Evolutionary conservation across 2,113 vertebrate genomes (phyloP).

Genomic region (Asarcornis scutulata): DNA sequence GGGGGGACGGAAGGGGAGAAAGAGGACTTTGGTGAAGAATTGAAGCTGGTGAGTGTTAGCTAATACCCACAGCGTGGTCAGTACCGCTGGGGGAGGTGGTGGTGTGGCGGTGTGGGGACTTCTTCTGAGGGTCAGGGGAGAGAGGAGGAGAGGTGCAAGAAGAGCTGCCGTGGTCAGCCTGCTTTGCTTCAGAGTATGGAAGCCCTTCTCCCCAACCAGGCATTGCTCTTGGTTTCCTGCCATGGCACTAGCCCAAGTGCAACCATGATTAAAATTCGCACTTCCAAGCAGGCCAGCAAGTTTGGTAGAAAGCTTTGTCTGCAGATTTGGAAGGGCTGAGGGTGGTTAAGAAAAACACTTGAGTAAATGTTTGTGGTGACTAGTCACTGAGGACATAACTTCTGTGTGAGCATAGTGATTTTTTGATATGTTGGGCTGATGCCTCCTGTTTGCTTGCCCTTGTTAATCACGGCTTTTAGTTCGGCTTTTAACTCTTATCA

Average conservation of each 20-base stretch:
- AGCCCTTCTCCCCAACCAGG: constrained; percentile 13
- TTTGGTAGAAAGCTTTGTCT: neutral
- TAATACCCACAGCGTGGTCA: neutral
- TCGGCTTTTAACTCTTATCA: neutral
- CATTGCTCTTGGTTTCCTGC: constrained; percentile 44
- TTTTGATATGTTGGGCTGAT: neutral
- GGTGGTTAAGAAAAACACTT: neutral
- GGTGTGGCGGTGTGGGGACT: neutral
- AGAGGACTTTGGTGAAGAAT: neutral
- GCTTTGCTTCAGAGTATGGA: neutral
- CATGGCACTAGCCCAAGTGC: neutral
- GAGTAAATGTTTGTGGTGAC: neutral
- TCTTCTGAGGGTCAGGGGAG: neutral
- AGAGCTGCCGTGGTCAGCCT: neutral
- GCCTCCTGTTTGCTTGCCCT: neutral
- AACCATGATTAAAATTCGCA: neutral
- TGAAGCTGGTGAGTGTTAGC: neutral
- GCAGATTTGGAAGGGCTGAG: neutral
- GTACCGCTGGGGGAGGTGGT: neutral
- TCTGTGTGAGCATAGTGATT: neutral
- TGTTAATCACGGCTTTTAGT: neutral
- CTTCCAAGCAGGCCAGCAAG: neutral
- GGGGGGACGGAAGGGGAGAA: neutral
- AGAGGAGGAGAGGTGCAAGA: neutral
- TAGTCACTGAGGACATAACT: neutral